A percentile compares a stretch with the other conserved stretches of the same genome.
These are phyloP conservation scores for Orthonevra nobilis DNA, from an alignment of 2,888 invertebrate species.

Conservation along the genomic window DNA sequence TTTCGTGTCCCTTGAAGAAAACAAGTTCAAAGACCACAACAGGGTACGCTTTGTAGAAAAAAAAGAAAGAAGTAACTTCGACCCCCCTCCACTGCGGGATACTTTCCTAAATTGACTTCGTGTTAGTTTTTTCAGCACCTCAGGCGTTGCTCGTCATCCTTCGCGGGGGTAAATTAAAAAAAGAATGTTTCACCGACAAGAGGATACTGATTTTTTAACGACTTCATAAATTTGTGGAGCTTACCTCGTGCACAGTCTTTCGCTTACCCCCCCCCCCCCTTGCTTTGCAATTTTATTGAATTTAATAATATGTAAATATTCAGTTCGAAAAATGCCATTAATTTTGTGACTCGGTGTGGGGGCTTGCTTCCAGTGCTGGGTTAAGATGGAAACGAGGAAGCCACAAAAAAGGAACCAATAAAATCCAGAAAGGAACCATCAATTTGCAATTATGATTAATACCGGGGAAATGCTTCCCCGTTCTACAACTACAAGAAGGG, in stretches of 20 bases:
- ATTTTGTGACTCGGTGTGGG: slow-evolving; percentile 10
- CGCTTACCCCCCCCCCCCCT: neutral
- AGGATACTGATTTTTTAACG: slow-evolving; percentile 25
- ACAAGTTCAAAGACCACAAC: no score
- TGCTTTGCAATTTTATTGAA: slow-evolving; percentile 54
- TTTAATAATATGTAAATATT: slow-evolving; percentile 68
- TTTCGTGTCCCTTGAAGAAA: no score
- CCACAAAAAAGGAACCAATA: slow-evolving; percentile 36
- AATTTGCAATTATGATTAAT: slow-evolving; percentile 67
- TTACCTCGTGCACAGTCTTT: neutral
- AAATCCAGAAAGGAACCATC: slow-evolving; percentile 65
- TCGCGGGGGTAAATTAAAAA: slow-evolving; percentile 11
- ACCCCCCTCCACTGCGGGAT: no score
- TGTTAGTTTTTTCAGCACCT: slow-evolving; percentile 21
- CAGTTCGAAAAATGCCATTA: slow-evolving; percentile 40
- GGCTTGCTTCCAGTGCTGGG: neutral
- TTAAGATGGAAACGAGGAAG: slow-evolving; percentile 7
- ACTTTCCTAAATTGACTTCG: slow-evolving; percentile 30
- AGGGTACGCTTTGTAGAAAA: no score
- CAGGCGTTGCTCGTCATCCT: neutral
- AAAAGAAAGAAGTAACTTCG: no score
- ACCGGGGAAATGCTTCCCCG: slow-evolving; percentile 1
- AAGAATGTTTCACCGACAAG: neutral
- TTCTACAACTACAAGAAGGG: slow-evolving; percentile 2
- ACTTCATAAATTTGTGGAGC: slow-evolving; percentile 29